These are phyloP conservation scores for Microtus pennsylvanicus DNA, from an alignment of 2,113 vertebrate species.

Conservation along the genomic window DNA sequence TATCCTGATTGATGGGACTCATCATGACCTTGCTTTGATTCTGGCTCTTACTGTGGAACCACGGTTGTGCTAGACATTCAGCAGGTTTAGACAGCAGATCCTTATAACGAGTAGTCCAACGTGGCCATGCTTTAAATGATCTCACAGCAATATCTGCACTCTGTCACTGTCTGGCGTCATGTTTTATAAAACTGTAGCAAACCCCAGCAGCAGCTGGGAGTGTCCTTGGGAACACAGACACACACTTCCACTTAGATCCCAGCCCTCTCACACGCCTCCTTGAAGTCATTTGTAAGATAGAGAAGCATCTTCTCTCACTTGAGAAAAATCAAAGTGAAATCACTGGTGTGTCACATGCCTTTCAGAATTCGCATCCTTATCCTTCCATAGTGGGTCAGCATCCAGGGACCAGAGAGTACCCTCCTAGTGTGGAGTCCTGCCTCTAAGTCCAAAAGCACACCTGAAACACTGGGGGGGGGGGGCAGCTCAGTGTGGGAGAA, in stretches of 20 bases:
- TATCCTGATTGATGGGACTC: no score
- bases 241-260: not conserved
- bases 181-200: not conserved
- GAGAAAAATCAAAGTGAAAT: not conserved
- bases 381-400: fast-evolving
- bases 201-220: not conserved
- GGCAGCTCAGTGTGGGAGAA: not conserved
- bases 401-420: not conserved
- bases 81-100: no score
- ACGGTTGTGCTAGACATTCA: not conserved
- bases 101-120: not conserved
- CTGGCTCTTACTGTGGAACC: not conserved
- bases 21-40: fast-evolving
- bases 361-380: not conserved
- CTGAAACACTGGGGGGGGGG: not conserved
- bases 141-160: not conserved
- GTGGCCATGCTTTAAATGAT: not conserved
- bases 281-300: not conserved
- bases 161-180: not conserved
- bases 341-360: not conserved
- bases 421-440: not conserved
- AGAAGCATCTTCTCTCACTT: not conserved
- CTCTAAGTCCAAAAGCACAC: fast-evolving
- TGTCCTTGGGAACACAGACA: fast-evolving
- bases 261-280: not conserved